phyloP scores from a whole-genome alignment of 2,113 vertebrate genomes.

The Odontophorus gujanensis region DNA sequence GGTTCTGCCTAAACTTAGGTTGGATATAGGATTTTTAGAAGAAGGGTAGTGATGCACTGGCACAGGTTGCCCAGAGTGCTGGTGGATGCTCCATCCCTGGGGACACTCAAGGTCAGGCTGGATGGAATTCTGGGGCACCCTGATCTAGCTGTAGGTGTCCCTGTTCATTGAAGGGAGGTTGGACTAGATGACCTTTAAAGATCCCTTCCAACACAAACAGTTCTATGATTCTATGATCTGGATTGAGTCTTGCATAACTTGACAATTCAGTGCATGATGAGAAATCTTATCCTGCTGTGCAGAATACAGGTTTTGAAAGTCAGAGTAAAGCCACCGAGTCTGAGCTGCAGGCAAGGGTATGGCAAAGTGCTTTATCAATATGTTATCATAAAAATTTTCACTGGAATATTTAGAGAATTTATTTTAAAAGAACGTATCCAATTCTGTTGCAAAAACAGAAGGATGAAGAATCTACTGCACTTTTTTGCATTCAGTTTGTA shows the following conservation, averaged over 20 bases:
- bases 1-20: too few relatives aligned
- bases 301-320: not conserved
- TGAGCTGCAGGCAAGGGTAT: not conserved
- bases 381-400: not conserved
- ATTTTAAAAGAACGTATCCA: not conserved
- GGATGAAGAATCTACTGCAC: not conserved
- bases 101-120: too few relatives aligned
- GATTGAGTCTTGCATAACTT: not conserved
- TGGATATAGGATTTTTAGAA: too few relatives aligned
- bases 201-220: too few relatives aligned
- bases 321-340: not conserved
- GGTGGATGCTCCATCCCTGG: too few relatives aligned
- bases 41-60: too few relatives aligned
- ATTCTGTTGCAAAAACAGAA: not conserved
- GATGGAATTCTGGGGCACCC: too few relatives aligned
- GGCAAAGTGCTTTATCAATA: not conserved
- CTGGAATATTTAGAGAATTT: not conserved
- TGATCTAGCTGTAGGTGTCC: too few relatives aligned
- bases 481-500: not conserved
- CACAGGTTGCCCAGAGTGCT: too few relatives aligned
- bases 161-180: too few relatives aligned
- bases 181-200: too few relatives aligned
- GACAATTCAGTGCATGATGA: not conserved
- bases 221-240: not conserved
- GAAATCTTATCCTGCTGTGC: not conserved